A percentile compares a stretch with the other conserved stretches of the same genome.
phyloP scores from a whole-genome alignment of 2,113 vertebrate genomes.

The Peromyscus polionotus region DNA sequence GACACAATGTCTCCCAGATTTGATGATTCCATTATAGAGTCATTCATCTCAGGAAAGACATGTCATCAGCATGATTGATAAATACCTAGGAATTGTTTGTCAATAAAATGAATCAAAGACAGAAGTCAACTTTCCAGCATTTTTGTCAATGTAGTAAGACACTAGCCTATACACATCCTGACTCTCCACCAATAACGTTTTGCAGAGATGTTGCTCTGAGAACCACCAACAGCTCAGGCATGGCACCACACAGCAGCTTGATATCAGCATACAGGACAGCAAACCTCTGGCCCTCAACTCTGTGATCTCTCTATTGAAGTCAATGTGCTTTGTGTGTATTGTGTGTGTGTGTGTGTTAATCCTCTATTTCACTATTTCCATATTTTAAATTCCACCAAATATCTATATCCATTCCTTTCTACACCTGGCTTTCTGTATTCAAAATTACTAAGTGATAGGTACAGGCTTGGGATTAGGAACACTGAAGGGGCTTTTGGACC shows the following conservation, averaged over 20 bases:
- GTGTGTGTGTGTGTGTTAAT: background rate
- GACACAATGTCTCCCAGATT: background rate
- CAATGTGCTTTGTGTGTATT: background rate
- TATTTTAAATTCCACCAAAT: background rate
- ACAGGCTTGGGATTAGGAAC: background rate
- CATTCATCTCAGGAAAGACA: slow-evolving; percentile 8
- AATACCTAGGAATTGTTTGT: background rate
- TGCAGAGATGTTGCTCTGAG: background rate
- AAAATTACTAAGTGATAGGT: slow-evolving; percentile 32
- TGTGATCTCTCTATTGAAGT: background rate
- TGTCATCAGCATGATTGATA: background rate
- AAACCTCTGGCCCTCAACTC: background rate
- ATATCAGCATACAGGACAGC: background rate
- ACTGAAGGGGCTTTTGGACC: slow-evolving; percentile 5
- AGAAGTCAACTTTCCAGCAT: background rate
- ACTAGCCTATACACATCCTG: background rate
- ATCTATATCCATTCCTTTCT: background rate
- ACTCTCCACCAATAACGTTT: background rate
- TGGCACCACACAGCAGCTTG: accelerated
- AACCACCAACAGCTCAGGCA: background rate
- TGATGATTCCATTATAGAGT: background rate
- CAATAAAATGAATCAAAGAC: background rate
- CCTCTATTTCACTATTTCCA: background rate
- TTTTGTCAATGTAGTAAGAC: background rate
- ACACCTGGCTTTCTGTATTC: background rate